Base-by-base conservation (phyloP, 1,140 invertebrate species). In the Drosophila pectinifera region DNA sequence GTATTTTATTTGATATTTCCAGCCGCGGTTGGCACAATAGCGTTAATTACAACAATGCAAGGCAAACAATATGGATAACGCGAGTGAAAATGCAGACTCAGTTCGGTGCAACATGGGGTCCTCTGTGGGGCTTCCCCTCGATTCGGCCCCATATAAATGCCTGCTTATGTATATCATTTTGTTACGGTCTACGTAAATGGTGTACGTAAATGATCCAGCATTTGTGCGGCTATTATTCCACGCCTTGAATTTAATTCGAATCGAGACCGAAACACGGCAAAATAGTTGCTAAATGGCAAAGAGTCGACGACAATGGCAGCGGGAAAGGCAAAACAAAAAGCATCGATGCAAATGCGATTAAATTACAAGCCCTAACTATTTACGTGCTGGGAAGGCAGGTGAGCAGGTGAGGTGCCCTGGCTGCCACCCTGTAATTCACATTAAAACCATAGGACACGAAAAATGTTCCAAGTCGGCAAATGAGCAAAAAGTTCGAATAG, bases 301-400 rank as follows among this genome's bases (percentile, higher is more conserved):
- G 56, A 75, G 78, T 55, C 51, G 55, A 59, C 54, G 68, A 68
- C 55, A 73, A 73, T 53, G 39, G 38, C 36, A 61, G 43, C 31
- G 39, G 46, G 39, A 39, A 39, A 13, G 11, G 3, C 11, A 78
- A 73, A 74, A 73, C 58, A 73, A 81, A 78, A 81, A 61, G 75
- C 84, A 72, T 54, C 75, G 58, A 79, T 69, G 62, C 83, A 86
- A 88, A 86, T 86, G 80, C 83, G 83, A 88, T 88, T 89, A 83
- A 86, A 83, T 88, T 86, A 79, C 83, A 70, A 88, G 83, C 79
- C 83, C 73, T 80, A 81, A 73, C 74, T 70, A 68, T 62, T 67
- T 67, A 72, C 34, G 56, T 54, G 43, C 42, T 14, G 42, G 28
- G 6, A 36, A 43, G 22, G n/a, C n/a, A n/a, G n/a, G n/a, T n/a